Base-by-base conservation (phyloP, 2,888 invertebrate species). In the Lepidocyrtoides sp. region DNA sequence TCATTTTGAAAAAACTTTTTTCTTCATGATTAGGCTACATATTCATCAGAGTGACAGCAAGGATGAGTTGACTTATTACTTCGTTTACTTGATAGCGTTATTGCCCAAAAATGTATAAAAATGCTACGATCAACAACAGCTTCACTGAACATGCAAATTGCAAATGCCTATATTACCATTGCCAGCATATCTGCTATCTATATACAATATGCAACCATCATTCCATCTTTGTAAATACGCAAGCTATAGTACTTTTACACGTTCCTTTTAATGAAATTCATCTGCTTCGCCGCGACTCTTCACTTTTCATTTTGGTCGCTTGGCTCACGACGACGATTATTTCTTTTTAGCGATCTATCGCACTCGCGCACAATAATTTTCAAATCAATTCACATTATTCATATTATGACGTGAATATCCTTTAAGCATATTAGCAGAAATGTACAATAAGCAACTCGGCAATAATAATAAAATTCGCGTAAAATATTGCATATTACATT, bases 31-130 rank as follows among this genome's bases (percentile, higher is more conserved):
- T 29, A 23, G 2, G 57, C 4, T 51, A 14, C 57, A 20, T 60
- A 12, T 23, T 60, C 5, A 23, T 60, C 57, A 14, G 66, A n/a
- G 66, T 14, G 29, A 66, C 66, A 66, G 66, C 32, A 66, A 32
- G 29, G 66, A 66, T 14, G 66, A 66, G 66, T 66, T 66, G 66
- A 66, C 66, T 66, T 66, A 66, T 32, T 66, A 32, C 32, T 5
- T 32, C 32, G 60, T 60, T 23, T 60, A 60, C 60, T 23, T 60
- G 60, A 66, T 66, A 3, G 66, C n/a, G n/a, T 32, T 32, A 66
- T 66, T 66, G 29, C 32, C 66, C 29, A 66, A 32, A 66, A 66
- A 66, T n/a, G 66, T 66, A 66, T n/a, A 60, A 32, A 66, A 66
- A 66, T 32, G 32, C 32, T 63, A 29, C 29, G 29, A 10, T 14